phyloP scores from a whole-genome alignment of 2,113 vertebrate species.

The Agapornis roseicollis region DNA sequence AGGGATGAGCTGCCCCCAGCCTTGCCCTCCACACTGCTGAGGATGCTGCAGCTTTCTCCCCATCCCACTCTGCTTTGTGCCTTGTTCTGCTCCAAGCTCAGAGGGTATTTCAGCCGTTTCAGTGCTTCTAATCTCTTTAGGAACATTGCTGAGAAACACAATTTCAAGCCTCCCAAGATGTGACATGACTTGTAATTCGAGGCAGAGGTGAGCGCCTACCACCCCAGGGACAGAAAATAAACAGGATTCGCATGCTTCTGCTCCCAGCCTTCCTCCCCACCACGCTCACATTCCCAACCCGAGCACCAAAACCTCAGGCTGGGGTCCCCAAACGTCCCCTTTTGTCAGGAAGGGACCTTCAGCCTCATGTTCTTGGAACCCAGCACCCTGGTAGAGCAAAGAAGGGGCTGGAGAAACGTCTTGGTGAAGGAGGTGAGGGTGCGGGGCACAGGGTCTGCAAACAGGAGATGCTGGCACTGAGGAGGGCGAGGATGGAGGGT shows the following conservation, averaged over 20 bases:
- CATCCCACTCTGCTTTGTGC: not conserved
- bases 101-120: constrained; percentile 27
- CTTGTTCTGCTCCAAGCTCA: not conserved
- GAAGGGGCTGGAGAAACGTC: not conserved
- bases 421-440: not conserved
- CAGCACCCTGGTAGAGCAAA: not conserved
- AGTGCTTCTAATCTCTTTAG: constrained; percentile 38
- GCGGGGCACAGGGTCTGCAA: not conserved
- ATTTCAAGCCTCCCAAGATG: constrained; percentile 49
- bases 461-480: not conserved
- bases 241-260: fast-evolving
- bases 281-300: fast-evolving
- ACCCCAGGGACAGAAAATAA: constrained; percentile 8
- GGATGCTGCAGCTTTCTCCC: not conserved
- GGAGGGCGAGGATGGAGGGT: not conserved
- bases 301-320: not conserved
- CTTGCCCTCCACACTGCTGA: fast-evolving
- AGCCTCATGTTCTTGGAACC: not conserved
- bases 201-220: constrained; percentile 33
- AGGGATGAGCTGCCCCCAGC: not conserved
- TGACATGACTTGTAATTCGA: constrained; percentile 45
- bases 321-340: not conserved
- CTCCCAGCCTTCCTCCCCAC: not conserved
- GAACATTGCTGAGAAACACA: constrained; percentile 60
- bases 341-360: not conserved